Evolutionary conservation across 2,797 vertebrate genomes (phyloP).

Genomic region (Rhinatrema bivittatum): DNA sequence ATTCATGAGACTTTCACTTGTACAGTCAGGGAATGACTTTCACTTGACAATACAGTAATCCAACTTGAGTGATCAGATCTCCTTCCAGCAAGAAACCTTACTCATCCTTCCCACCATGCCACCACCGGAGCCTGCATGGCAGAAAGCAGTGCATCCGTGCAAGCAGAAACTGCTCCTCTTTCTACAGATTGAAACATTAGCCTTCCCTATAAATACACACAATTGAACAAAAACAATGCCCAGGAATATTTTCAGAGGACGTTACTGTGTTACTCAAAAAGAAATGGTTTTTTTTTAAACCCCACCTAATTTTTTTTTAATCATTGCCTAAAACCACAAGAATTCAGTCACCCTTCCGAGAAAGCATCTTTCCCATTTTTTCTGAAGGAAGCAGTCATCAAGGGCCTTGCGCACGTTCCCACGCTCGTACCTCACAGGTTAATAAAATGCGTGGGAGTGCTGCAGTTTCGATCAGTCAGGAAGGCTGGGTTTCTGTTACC

Average conservation of each 20-base stretch:
- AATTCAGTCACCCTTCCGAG: not conserved
- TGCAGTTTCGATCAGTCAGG: conserved; percentile 83
- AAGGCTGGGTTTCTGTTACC: conserved; percentile 86
- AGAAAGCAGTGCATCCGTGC: too few species aligned
- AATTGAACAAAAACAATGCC: too few species aligned
- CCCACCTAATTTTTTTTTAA: too few species aligned
- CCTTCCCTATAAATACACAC: not conserved
- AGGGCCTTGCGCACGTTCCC: conserved; percentile 68
- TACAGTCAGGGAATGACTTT: too few species aligned
- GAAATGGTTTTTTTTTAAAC: not conserved
- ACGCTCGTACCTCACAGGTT: conserved; percentile 63
- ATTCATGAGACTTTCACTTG: too few species aligned
- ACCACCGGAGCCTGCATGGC: too few species aligned
- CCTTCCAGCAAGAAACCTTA: too few species aligned
- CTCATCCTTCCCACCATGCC: too few species aligned
- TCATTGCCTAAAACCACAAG: conserved; percentile 3
- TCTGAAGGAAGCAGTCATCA: conserved; percentile 55
- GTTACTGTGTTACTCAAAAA: not conserved
- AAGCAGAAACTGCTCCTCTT: too few species aligned
- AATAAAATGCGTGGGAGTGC: conserved; percentile 73
- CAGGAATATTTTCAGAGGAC: not conserved
- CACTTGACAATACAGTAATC: too few species aligned
- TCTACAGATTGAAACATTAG: too few species aligned
- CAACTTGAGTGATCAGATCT: too few species aligned
- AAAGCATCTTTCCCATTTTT: conserved; percentile 26